A percentile compares a stretch with the other conserved stretches of the same genome.
These are phyloP conservation scores for Eristalis pertinax DNA, from an alignment of 2,888 invertebrate genomes.

Conservation along the genomic window DNA sequence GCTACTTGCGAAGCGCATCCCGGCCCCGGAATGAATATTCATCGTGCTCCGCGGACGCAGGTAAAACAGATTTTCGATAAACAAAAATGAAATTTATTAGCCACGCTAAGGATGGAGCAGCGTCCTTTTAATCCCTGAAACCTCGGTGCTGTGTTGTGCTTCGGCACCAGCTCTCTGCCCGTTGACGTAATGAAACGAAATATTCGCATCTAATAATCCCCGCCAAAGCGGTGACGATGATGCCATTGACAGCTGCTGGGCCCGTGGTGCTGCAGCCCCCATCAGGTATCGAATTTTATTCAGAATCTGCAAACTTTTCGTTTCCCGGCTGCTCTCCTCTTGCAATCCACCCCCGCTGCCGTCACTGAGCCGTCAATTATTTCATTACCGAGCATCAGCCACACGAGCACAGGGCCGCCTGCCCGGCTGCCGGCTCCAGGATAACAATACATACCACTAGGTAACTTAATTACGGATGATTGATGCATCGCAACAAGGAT, in stretches of 20 bases:
- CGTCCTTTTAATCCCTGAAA: conserved; percentile 31
- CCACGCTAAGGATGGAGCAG: conserved; percentile 19
- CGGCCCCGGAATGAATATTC: conserved; percentile 59
- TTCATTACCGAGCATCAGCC: conserved; percentile 46
- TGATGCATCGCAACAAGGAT: conserved; percentile 44
- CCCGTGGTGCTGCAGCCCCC: neutral
- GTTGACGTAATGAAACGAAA: conserved; percentile 29
- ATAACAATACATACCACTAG: conserved; percentile 41
- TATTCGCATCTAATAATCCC: conserved; percentile 48
- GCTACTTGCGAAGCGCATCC: neutral
- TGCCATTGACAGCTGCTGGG: conserved; percentile 12
- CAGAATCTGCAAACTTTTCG: conserved; percentile 45
- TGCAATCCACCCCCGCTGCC: neutral
- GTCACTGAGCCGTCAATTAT: conserved; percentile 56
- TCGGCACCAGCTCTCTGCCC: neutral
- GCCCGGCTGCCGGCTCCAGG: neutral
- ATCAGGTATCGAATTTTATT: conserved; percentile 26
- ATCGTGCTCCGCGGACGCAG: conserved; percentile 11
- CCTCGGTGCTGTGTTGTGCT: neutral
- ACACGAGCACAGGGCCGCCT: conserved; percentile 1
- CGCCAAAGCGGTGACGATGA: conserved; percentile 31
- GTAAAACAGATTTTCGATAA: conserved; percentile 44
- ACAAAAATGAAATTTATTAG: conserved; percentile 49
- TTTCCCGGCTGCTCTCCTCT: neutral
- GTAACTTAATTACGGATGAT: conserved; percentile 59